Percentiles rank a stretch among this genome's conserved stretches.
These are phyloP conservation scores for Palythoa grandis DNA, from an alignment of 92 coral and sea anemone genomes.

Conservation along the genomic window DNA sequence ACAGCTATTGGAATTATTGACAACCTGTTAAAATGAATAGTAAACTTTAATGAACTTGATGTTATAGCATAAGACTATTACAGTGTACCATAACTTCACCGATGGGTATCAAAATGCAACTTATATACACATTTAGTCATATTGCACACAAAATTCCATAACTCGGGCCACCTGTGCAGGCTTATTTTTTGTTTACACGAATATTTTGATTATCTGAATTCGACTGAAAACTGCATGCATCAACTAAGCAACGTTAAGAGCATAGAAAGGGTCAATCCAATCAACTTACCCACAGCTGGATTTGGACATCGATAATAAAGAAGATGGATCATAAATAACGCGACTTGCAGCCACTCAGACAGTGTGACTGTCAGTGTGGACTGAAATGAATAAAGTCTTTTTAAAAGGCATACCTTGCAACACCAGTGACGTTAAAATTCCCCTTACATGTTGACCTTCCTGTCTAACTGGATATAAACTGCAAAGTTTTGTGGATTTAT, in stretches of 20 bases:
- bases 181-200: not conserved
- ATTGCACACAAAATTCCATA: too few relatives aligned
- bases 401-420: not conserved
- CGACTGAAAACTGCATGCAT: not conserved
- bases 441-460: constrained; percentile 16
- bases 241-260: not conserved
- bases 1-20: too few relatives aligned
- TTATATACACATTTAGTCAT: too few relatives aligned
- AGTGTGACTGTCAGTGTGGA: not conserved
- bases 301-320: not conserved
- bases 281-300: not conserved
- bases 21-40: too few relatives aligned
- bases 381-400: too few relatives aligned
- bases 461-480: not conserved
- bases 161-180: not conserved
- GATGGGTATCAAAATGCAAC: too few relatives aligned
- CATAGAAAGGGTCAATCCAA: not conserved
- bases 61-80: too few relatives aligned
- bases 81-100: too few relatives aligned
- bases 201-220: not conserved
- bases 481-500: not conserved
- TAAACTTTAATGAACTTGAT: too few relatives aligned
- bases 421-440: constrained; percentile 18
- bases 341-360: not conserved
- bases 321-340: not conserved